Evolutionary conservation across 1,140 invertebrate genomes (phyloP).

Genomic region (Liolophura sinensis): DNA sequence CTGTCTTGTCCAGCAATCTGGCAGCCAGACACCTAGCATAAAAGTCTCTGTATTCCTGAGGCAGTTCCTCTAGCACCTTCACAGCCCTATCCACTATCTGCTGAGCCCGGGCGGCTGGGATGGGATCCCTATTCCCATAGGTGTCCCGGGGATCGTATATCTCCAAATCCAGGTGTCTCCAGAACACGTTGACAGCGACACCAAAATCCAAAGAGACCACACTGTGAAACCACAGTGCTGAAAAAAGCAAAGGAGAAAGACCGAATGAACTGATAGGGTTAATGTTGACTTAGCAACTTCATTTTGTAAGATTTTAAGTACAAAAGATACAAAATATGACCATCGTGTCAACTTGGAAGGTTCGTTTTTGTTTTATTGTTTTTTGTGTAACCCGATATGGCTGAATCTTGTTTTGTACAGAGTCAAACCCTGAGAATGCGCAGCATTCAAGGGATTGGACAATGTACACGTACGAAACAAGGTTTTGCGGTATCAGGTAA

Average conservation of each 20-base stretch:
- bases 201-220: slow-evolving; percentile 62
- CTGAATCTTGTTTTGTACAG: no score
- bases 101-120: slow-evolving; percentile 60
- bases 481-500: no score
- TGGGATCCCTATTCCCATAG: slow-evolving; percentile 66
- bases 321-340: no score
- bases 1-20: slow-evolving; percentile 48
- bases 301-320: no score
- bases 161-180: slow-evolving; percentile 61
- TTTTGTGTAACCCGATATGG: no score
- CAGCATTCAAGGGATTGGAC: no score
- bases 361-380: no score
- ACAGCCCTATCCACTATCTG: slow-evolving; percentile 61
- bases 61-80: slow-evolving; percentile 59
- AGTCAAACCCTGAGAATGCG: no score
- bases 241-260: slow-evolving; percentile 19
- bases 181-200: slow-evolving; percentile 68
- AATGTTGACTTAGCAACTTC: neutral
- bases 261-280: slow-evolving; percentile 4
- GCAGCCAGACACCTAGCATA: slow-evolving; percentile 60
- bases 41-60: slow-evolving; percentile 63
- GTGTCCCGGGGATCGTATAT: slow-evolving; percentile 65
- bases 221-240: slow-evolving; percentile 69
- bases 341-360: no score
- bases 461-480: no score